Conservation (phyloP, 2,888 invertebrate species). For the Diloba caeruleocephala region DNA sequence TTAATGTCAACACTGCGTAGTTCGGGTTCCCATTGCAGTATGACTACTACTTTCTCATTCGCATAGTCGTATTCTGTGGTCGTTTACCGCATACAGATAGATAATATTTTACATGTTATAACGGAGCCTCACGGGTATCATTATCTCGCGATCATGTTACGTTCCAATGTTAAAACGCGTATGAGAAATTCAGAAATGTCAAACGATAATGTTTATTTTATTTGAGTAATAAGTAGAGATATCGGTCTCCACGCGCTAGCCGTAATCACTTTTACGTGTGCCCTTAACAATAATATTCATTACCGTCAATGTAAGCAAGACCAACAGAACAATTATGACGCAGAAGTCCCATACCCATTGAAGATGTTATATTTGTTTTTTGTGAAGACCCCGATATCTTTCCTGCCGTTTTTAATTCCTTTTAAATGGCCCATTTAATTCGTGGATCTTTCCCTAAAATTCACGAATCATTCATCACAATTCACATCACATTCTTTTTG, state of each 20-base stretch:
- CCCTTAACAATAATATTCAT: slow-evolving; percentile 52
- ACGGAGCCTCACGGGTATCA: slow-evolving; percentile 38
- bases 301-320: slow-evolving; percentile 37
- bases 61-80: slow-evolving; percentile 8
- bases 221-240: slow-evolving; percentile 51
- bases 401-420: too few species aligned
- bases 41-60: slow-evolving; percentile 16
- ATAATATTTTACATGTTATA: slow-evolving; percentile 47
- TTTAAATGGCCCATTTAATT: too few species aligned
- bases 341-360: slow-evolving; percentile 10
- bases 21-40: neutral
- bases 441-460: too few species aligned
- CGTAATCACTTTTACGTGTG: slow-evolving; percentile 31
- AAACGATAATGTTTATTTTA: slow-evolving; percentile 59
- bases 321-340: slow-evolving; percentile 4
- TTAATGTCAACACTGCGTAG: slow-evolving; percentile 2
- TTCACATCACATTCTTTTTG: too few species aligned
- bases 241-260: slow-evolving; percentile 31
- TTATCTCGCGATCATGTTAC: slow-evolving; percentile 46
- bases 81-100: slow-evolving; percentile 39
- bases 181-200: slow-evolving; percentile 54
- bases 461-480: too few species aligned
- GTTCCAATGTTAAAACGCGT: slow-evolving; percentile 40
- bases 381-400: too few species aligned
- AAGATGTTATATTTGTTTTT: neutral